Evolutionary conservation across 2,888 invertebrate species (phyloP), one percentile per base, ranked within the genome.

Genomic region (Zeuzera pyrina): DNA sequence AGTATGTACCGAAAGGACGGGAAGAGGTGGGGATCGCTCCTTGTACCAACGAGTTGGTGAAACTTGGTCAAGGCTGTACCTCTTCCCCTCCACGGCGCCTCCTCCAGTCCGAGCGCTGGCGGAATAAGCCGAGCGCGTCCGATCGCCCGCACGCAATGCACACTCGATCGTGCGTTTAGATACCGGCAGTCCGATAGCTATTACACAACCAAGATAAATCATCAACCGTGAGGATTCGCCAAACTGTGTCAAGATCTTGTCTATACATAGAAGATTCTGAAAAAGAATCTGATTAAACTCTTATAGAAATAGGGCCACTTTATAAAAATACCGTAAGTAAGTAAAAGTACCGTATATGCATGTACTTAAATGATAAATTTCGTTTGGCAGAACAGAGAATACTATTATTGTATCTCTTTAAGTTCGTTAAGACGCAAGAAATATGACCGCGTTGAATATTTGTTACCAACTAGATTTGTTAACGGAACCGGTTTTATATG

Each of bases 31-130:
- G 81, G 76, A 76, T 69, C 66, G 62, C 73, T 77, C 70, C 76
- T 76, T 76, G 74, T 77, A 70, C 73, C 71, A 13, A 74, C 70
- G 76, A 78, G 70, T 67, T 74, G 63, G 71, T 77, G 76, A 81
- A 84, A 84, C 83, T 81, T 79, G 81, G 79, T 81, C 83, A 79
- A 79, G 81, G 81, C 76, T 77, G 53, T 63, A 51, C 58, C 64
- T 57, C 63, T n/a, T 62, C 57, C 47, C 46, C 53, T 45, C 52
- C 52, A 40, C 52, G 39, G 49, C 49, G 27, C 55, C 45, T 42
- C 49, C 39, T 13, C 11, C 13, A 2, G 39, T 45, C 54, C 71
- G 69, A 69, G 39, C 50, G 47, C 41, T 42, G 45, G 52, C 78
- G 74, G 58, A 54, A 52, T 43, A 42, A 43, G 43, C 73, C 77